Conservation (phyloP, 2,888 invertebrate genomes). For the Amphimallon solstitiale region DNA sequence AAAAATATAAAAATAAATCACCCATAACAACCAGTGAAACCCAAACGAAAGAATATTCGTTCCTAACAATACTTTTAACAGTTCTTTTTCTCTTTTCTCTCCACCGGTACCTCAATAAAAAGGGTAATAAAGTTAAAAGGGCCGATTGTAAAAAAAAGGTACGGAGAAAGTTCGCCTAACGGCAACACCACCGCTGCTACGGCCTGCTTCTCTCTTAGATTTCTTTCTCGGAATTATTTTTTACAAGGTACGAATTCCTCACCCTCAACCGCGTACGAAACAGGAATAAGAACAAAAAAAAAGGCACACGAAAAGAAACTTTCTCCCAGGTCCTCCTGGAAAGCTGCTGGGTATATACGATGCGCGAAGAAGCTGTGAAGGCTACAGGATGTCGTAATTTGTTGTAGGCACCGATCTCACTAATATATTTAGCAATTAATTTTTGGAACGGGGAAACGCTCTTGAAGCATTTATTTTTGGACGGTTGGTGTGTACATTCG, state of each 20-base stretch:
- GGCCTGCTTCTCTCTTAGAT: conserved; percentile 1
- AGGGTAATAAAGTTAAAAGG: conserved; percentile 33
- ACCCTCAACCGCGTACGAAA: neutral
- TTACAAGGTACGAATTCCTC: conserved; percentile 9
- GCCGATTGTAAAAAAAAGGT: conserved; percentile 24
- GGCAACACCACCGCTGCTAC: neutral
- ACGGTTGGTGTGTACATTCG: conserved; percentile 48
- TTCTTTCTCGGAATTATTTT: conserved; percentile 26
- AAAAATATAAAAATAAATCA: conserved; percentile 12
- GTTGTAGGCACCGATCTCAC: conserved; percentile 44
- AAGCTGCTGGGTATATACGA: neutral
- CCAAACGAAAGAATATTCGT: neutral
- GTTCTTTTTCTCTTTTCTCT: conserved; percentile 16
- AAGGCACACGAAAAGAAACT: neutral
- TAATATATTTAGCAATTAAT: conserved; percentile 57
- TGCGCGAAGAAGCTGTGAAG: conserved; percentile 1
- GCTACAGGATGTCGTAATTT: conserved; percentile 32
- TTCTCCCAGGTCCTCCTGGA: neutral
- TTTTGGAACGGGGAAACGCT: conserved; percentile 51
- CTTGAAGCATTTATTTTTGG: conserved; percentile 56
- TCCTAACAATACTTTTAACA: conserved; percentile 28
- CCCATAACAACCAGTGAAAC: neutral
- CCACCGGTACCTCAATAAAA: conserved; percentile 25
- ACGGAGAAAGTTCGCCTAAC: conserved; percentile 33
- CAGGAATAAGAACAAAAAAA: neutral